Evolutionary conservation across 2,113 vertebrate genomes (phyloP).

Genomic region (human): DNA sequence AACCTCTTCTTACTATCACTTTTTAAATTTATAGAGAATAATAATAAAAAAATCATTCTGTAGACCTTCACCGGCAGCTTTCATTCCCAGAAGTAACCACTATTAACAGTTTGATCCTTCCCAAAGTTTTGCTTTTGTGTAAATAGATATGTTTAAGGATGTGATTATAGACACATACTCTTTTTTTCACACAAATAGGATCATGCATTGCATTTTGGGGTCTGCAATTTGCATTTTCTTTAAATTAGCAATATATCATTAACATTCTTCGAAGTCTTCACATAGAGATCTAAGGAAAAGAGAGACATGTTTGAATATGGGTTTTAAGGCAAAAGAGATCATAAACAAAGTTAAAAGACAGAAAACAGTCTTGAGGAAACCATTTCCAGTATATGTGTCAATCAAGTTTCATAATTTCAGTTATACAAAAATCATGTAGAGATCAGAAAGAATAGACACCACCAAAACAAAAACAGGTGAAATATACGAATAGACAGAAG

Average conservation of each 20-base stretch:
- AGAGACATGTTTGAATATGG: not conserved
- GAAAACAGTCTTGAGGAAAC: not conserved
- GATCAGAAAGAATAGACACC: not conserved
- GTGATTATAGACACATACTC: not conserved
- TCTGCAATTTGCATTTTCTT: not conserved
- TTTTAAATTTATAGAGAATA: not conserved
- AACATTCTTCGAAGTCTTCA: not conserved
- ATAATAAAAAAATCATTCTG: not conserved
- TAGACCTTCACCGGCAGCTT: not conserved
- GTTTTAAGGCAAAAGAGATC: not conserved
- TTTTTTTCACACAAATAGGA: not conserved
- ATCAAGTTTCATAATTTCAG: not conserved
- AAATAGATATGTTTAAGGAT: not conserved
- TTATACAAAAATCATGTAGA: not conserved
- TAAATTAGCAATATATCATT: not conserved
- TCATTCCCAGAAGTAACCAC: not conserved
- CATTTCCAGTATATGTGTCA: not conserved
- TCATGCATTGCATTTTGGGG: not conserved
- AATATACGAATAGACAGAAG: not conserved
- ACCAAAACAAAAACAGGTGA: not conserved
- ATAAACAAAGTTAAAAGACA: not conserved
- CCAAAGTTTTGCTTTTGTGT: not conserved
- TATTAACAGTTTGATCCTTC: not conserved
- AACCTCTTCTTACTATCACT: not conserved
- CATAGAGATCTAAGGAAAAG: not conserved